phyloP scores from a whole-genome alignment of 2,888 invertebrate genomes.

The Oscheius sp. region DNA sequence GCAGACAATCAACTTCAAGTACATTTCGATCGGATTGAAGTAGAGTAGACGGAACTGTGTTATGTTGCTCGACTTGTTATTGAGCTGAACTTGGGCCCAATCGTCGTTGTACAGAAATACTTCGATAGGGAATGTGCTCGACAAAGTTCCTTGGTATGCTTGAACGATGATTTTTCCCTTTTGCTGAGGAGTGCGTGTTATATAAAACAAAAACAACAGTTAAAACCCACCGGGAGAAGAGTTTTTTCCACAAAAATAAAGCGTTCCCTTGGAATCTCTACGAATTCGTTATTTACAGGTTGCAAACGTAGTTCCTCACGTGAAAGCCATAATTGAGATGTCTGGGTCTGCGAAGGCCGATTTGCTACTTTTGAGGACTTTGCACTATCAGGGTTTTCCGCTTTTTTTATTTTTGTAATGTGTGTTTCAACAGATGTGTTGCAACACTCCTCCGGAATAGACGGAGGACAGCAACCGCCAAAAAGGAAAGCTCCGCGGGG shows the following conservation, averaged over 20 bases:
- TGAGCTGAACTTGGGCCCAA: not conserved
- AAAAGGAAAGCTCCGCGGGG: too few species aligned
- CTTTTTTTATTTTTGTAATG: too few species aligned
- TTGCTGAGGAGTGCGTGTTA: not conserved
- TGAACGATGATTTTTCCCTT: conserved; percentile 5
- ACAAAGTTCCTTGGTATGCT: not conserved
- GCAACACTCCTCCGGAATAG: too few species aligned
- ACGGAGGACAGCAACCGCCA: too few species aligned
- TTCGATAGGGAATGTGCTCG: not conserved
- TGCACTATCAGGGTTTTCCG: too few species aligned
- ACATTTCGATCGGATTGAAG: conserved; percentile 8
- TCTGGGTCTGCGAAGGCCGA: too few species aligned
- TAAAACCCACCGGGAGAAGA: conserved; percentile 9
- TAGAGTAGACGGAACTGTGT: conserved; percentile 1
- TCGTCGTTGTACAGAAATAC: conserved; percentile 8
- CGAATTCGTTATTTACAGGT: conserved; percentile 7
- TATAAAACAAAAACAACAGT: too few species aligned
- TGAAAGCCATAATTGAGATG: too few species aligned
- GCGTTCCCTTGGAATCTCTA: conserved; percentile 15
- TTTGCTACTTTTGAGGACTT: too few species aligned
- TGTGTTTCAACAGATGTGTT: too few species aligned
- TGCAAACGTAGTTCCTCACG: too few species aligned
- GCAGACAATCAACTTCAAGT: not conserved
- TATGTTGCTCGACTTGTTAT: not conserved
- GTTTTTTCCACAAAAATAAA: not conserved